Percentiles rank a stretch among this genome's conserved stretches.
These are phyloP conservation scores for Pherbina coryleti DNA, from an alignment of 2,888 invertebrate genomes.

Conservation along the genomic window DNA sequence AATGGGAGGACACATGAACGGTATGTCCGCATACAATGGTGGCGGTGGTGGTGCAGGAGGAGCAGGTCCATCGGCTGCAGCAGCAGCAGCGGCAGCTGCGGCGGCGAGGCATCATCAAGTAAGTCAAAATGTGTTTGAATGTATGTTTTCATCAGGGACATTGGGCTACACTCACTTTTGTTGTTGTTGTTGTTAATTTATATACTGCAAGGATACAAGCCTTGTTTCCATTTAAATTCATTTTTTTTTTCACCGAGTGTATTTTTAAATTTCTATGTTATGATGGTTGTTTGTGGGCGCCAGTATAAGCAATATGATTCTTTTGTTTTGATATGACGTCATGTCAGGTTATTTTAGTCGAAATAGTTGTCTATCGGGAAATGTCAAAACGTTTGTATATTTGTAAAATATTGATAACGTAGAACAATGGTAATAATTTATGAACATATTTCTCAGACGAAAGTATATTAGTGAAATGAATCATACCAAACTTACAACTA, in stretches of 20 bases:
- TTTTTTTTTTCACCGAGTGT: constrained; percentile 2
- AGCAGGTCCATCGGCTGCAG: constrained; percentile 53
- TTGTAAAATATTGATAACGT: too few relatives aligned
- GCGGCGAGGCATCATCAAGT: constrained; percentile 69
- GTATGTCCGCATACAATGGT: constrained; percentile 61
- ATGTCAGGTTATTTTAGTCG: too few relatives aligned
- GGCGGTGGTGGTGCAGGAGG: constrained; percentile 36
- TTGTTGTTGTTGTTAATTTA: constrained; percentile 8
- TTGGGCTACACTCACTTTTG: background rate
- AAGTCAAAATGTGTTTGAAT: constrained; percentile 53
- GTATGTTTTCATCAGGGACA: background rate
- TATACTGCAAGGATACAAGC: background rate
- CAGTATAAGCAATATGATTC: background rate
- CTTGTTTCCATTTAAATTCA: constrained; percentile 7
- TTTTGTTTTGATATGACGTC: background rate
- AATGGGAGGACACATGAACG: constrained; percentile 62
- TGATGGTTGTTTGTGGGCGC: background rate
- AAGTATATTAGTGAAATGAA: too few relatives aligned
- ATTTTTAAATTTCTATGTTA: too few relatives aligned
- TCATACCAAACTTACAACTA: too few relatives aligned
- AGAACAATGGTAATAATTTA: too few relatives aligned
- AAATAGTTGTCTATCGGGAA: too few relatives aligned
- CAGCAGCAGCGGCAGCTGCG: constrained; percentile 51
- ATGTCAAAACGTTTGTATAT: too few relatives aligned
- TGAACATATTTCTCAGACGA: too few relatives aligned